Base-by-base conservation (phyloP, 2,888 invertebrate genomes). In the Junonia oenone region DNA sequence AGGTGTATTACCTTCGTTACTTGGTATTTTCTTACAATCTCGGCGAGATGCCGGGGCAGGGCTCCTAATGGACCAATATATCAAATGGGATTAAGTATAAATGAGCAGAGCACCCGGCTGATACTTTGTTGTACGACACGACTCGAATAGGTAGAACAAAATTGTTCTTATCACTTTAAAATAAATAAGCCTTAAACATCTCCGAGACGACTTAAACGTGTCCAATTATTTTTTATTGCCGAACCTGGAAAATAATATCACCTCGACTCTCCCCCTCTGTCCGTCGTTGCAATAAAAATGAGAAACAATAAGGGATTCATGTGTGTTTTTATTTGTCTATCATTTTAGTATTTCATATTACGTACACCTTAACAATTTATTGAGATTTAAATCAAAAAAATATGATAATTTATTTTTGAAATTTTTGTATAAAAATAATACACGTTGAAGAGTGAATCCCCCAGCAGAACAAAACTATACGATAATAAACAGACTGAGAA, bases 41-140 rank as follows among this genome's bases (percentile, higher is more conserved):
- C 79, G 69, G 72, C 76, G 67, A 75, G 69, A 65, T 72, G 72
- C 74, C 69, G 73, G 76, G 81, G 84, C 83, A 78, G 75, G 78
- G 73, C 74, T 78, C 77, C 75, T 87, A 85, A 87, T 85, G 82
- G 83, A 69, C 78, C 83, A 79, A 86, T 88, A 84, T 84, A 85
- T 88, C 87, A 87, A 84, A 85, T 71, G 76, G 85, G 84, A 87
- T 88, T 87, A 84, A 78, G 75, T 83, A 78, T 80, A 84, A 85
- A 86, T 81, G 83, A 82, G 83, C 68, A 77, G 73, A 76, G 72
- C 75, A 78, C 72, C 73, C 71, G 72, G 72, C 74, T 75, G 76
- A 76, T 82, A 81, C 77, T 80, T 78, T 76, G 78, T 79, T 75
- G 73, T 48, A 43, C 40, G 33, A 43, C 48, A 54, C 26, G 33